Percentiles rank a stretch among this genome's conserved stretches.
Conservation (phyloP, 1,140 invertebrate genomes). For the Platyscapa corneri region DNA sequence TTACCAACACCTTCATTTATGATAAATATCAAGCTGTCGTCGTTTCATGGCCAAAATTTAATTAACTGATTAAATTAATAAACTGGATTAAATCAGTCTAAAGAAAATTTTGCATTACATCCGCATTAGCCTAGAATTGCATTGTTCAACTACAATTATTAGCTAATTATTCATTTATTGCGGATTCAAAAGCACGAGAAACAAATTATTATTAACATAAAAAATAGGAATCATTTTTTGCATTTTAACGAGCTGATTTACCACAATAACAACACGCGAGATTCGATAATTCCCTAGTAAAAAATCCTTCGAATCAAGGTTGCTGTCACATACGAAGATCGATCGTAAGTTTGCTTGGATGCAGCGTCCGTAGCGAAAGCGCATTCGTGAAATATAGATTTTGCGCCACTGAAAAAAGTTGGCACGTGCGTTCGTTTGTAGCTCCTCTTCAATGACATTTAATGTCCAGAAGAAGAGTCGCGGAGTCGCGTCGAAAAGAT, state of each 20-base stretch:
- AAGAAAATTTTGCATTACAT: neutral
- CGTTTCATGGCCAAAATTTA: neutral
- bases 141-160: neutral
- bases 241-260: neutral
- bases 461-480: too few species aligned
- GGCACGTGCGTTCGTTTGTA: too few species aligned
- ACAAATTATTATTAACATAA: neutral
- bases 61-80: neutral
- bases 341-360: neutral
- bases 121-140: neutral
- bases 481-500: too few species aligned
- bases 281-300: neutral
- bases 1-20: too few species aligned
- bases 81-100: neutral
- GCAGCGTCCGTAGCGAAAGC: neutral
- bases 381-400: neutral
- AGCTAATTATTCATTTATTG: neutral
- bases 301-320: slow-evolving; percentile 11
- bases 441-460: too few species aligned
- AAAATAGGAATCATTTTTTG: neutral
- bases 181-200: too few species aligned
- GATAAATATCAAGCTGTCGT: neutral
- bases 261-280: too few species aligned
- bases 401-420: neutral
- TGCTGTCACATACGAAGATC: neutral